phyloP scores from a whole-genome alignment of 2,797 vertebrate genomes.

The Schizopygopsis pylzovi region DNA sequence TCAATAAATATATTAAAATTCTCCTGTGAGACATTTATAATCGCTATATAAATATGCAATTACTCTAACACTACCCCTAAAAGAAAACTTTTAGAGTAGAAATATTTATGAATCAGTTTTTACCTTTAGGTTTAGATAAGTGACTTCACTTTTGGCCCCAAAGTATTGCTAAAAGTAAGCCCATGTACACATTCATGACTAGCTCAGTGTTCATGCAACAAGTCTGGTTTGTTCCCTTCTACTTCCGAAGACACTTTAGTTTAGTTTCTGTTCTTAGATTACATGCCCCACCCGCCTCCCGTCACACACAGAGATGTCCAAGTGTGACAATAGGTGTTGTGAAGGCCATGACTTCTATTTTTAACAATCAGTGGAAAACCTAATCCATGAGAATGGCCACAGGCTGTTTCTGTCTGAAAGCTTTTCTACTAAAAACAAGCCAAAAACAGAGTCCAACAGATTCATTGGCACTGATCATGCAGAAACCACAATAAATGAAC shows the following conservation, averaged over 20 bases:
- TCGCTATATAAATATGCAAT: not conserved
- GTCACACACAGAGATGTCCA: not conserved
- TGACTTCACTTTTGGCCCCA: not conserved
- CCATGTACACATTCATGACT: not conserved
- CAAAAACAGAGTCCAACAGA: not conserved
- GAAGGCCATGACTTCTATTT: constrained; percentile 11
- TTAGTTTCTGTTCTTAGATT: constrained; percentile 22
- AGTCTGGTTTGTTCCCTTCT: constrained; percentile 10
- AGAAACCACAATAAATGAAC: constrained; percentile 11
- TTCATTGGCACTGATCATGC: constrained; percentile 11
- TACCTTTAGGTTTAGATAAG: not conserved
- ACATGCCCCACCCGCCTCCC: not conserved
- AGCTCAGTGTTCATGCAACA: not conserved
- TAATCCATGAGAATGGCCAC: constrained; percentile 31
- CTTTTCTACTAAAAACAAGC: constrained; percentile 31
- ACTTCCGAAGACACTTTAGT: constrained; percentile 35
- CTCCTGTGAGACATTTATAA: not conserved
- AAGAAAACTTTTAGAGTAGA: not conserved
- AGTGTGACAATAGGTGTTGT: constrained; percentile 17
- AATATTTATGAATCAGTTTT: not conserved
- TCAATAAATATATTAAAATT: not conserved
- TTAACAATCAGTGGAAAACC: constrained; percentile 30
- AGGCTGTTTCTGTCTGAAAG: constrained; percentile 25
- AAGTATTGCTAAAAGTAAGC: not conserved
- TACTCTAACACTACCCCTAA: no score